A percentile compares a stretch with the other conserved stretches of the same genome.
phyloP scores from a whole-genome alignment of 2,797 vertebrate species.

The Carcharodon carcharias region DNA sequence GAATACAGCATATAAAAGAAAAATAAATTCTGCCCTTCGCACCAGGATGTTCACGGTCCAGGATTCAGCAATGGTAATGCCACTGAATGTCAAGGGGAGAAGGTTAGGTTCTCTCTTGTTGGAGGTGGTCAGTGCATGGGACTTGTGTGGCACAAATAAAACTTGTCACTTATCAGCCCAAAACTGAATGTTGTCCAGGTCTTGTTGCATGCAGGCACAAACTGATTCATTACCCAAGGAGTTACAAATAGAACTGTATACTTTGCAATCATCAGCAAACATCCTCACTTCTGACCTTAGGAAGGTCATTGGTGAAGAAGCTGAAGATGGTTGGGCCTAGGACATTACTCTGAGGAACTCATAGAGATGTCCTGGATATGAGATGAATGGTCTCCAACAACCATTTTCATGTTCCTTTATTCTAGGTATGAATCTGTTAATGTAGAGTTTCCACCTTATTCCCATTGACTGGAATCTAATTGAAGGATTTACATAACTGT shows the following conservation, averaged over 20 bases:
- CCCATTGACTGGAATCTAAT: background rate
- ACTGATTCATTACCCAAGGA: background rate
- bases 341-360: background rate
- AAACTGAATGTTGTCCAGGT: background rate
- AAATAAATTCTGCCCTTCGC: no score
- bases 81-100: background rate
- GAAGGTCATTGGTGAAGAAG: background rate
- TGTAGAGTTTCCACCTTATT: background rate
- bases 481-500: background rate
- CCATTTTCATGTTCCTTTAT: background rate
- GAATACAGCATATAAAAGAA: no score
- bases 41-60: background rate
- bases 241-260: background rate
- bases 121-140: background rate
- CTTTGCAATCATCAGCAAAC: background rate
- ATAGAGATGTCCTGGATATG: background rate
- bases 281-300: background rate
- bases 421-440: background rate
- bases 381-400: background rate
- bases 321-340: background rate
- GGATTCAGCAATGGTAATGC: background rate
- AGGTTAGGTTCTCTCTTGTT: background rate
- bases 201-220: background rate
- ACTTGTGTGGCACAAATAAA: background rate
- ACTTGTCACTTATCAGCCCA: background rate